A percentile compares a stretch with the other conserved stretches of the same genome.
Evolutionary conservation across 2,797 vertebrate species (phyloP).

Genomic region (Oryzias sinensis): DNA sequence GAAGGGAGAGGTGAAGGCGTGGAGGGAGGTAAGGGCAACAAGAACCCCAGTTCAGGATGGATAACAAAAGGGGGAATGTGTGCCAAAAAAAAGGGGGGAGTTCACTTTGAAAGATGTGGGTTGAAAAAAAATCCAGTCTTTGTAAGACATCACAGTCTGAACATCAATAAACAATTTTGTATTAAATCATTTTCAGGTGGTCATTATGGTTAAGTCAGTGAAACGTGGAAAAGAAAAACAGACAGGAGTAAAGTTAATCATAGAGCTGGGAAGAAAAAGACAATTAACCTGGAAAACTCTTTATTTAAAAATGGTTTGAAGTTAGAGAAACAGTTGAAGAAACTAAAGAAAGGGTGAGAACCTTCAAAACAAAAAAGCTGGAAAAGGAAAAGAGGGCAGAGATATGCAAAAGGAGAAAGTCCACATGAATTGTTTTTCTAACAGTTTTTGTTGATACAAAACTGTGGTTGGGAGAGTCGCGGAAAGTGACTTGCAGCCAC

Average conservation of each 20-base stretch:
- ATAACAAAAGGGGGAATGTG: neutral
- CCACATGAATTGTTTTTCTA: conserved; percentile 20
- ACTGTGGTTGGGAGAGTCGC: conserved; percentile 21
- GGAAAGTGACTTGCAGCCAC: conserved; percentile 19
- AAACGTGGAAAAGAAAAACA: neutral
- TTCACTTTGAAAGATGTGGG: neutral
- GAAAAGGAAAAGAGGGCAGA: conserved; percentile 9
- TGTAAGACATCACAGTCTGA: neutral
- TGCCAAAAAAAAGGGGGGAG: neutral
- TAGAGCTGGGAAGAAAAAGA: too few species aligned
- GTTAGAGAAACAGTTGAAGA: too few species aligned
- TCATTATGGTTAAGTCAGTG: neutral
- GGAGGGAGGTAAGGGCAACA: conserved; percentile 1
- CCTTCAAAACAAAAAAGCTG: neutral
- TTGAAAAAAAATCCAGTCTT: neutral
- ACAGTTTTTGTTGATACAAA: conserved; percentile 38
- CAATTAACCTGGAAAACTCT: too few species aligned
- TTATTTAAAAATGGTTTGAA: too few species aligned
- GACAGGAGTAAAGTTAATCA: neutral
- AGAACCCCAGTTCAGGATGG: neutral
- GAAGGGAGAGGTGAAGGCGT: conserved; percentile 6
- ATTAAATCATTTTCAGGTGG: neutral
- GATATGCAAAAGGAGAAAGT: conserved; percentile 25
- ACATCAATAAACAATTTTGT: neutral
- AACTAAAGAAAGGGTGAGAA: too few species aligned